Percentiles rank a stretch among this genome's conserved stretches.
Conservation (phyloP, 2,888 invertebrate genomes). For the Frankliniella intonsa region DNA sequence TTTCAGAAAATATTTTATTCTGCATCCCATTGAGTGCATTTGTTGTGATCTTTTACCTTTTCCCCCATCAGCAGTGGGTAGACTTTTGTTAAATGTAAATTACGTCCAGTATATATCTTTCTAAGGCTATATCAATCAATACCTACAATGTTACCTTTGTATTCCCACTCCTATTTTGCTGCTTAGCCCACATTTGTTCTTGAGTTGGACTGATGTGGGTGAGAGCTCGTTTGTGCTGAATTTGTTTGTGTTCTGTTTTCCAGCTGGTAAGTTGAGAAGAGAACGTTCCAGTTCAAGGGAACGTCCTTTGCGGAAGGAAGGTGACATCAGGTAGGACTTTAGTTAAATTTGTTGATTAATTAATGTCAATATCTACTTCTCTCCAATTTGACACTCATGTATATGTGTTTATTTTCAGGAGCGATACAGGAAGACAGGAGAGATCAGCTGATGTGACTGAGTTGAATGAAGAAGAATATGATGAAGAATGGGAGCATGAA, state of each 20-base stretch:
- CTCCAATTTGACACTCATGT: not conserved
- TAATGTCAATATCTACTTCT: not conserved
- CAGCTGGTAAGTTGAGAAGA: conserved; percentile 21
- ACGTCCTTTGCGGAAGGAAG: not conserved
- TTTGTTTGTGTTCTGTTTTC: not conserved
- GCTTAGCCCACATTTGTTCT: not conserved
- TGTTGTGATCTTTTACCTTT: not conserved
- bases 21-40: too few species aligned
- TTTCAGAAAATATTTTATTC: too few species aligned
- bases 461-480: conserved; percentile 12
- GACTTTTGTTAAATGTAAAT: not conserved
- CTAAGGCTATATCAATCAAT: not conserved
- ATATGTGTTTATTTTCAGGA: not conserved
- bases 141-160: not conserved
- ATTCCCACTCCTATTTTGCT: not conserved
- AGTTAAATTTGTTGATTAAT: not conserved
- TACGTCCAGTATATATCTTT: not conserved
- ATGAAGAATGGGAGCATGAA: not conserved
- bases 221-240: not conserved
- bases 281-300: not conserved
- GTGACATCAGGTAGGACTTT: not conserved
- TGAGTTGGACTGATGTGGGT: not conserved
- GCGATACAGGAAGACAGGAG: not conserved
- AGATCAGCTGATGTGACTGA: not conserved
- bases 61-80: not conserved